Evolutionary conservation across 1,140 invertebrate species (phyloP).

Genomic region (Cydia fagiglandana): DNA sequence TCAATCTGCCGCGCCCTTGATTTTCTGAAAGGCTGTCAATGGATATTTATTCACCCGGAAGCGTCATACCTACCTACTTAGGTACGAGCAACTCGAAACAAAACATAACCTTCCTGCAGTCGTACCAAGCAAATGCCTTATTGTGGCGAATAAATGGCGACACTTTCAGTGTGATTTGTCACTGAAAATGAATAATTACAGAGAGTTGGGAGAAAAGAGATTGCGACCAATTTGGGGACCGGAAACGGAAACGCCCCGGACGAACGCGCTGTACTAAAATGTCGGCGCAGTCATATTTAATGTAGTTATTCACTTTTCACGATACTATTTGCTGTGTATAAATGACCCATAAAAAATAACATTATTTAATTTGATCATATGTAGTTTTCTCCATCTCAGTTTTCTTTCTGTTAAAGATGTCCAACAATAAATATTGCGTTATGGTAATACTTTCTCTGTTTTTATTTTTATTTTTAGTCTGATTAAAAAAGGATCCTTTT

Average conservation of each 20-base stretch:
- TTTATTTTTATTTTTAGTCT: too few relatives aligned
- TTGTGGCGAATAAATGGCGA: constrained; percentile 22
- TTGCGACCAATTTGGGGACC: constrained; percentile 27
- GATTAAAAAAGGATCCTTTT: too few relatives aligned
- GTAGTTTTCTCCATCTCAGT: too few relatives aligned
- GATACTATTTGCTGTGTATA: background rate
- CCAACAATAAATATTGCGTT: too few relatives aligned
- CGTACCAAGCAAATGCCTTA: background rate
- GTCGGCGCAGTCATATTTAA: background rate
- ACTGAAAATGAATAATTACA: constrained; percentile 32
- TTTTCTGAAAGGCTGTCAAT: too few relatives aligned
- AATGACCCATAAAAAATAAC: too few relatives aligned
- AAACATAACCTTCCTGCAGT: constrained; percentile 1
- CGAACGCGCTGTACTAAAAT: constrained; percentile 21
- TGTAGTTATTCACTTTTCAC: background rate
- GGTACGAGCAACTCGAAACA: background rate
- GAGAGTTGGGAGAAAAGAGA: constrained; percentile 28
- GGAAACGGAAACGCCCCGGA: constrained; percentile 28
- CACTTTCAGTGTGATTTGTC: constrained; percentile 24
- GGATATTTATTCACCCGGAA: background rate
- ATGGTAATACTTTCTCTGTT: too few relatives aligned
- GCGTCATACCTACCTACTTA: background rate
- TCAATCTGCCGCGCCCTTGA: too few relatives aligned
- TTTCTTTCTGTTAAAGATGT: too few relatives aligned
- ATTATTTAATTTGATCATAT: too few relatives aligned